Evolutionary conservation across 2,888 invertebrate genomes (phyloP).

Genomic region (Liposcelis brunnea): DNA sequence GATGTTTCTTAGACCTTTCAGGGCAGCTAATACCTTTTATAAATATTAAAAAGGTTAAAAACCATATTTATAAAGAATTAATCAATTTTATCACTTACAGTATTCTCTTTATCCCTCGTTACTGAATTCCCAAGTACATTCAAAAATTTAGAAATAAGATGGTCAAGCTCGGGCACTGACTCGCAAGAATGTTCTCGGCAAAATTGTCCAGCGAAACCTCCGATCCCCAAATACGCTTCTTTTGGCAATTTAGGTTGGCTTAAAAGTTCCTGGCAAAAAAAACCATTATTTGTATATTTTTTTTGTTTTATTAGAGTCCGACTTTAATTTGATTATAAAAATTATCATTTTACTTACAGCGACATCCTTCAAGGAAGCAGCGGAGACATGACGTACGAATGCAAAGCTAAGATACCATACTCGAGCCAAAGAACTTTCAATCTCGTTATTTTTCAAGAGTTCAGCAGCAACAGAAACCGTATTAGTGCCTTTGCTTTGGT

Average conservation of each 20-base stretch:
- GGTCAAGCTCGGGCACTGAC: conserved; percentile 38
- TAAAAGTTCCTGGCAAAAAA: conserved; percentile 37
- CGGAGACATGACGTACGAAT: conserved; percentile 46
- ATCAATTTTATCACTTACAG: no score
- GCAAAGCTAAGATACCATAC: conserved; percentile 50
- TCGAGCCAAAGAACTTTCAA: conserved; percentile 37
- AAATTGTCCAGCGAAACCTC: conserved; percentile 51
- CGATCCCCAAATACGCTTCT: conserved; percentile 38
- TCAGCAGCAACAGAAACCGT: conserved; percentile 52
- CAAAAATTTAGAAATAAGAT: conserved; percentile 28
- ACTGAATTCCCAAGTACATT: no score
- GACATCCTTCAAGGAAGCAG: conserved; percentile 42
- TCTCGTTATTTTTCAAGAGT: conserved; percentile 46
- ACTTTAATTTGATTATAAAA: no score
- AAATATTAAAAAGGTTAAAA: no score
- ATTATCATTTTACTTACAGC: no score
- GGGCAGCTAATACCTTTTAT: conserved; percentile 40
- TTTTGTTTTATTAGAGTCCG: no score
- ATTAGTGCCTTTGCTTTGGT: conserved; percentile 61
- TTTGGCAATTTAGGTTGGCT: conserved; percentile 32
- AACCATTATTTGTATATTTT: no score
- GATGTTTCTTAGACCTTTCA: conserved; percentile 71
- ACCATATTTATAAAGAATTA: no score
- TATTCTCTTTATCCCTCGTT: no score
- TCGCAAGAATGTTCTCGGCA: conserved; percentile 50